A percentile compares a stretch with the other conserved stretches of the same genome.
phyloP scores from a whole-genome alignment of 2,113 vertebrate species.

The Narcine bancroftii region DNA sequence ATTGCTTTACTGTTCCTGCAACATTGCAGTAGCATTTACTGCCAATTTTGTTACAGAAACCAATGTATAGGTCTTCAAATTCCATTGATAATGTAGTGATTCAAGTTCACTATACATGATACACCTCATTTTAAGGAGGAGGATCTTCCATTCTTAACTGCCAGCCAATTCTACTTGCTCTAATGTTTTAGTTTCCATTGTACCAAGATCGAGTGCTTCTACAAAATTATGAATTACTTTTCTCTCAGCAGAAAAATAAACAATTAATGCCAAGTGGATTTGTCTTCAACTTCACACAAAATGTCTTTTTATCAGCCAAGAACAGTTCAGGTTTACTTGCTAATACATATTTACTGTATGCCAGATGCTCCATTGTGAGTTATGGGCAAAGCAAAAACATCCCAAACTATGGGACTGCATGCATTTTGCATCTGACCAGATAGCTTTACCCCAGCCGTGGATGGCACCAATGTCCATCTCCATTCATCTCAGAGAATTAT shows the following conservation, averaged over 20 bases:
- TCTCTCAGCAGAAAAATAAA: neutral
- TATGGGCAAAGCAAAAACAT: too few relatives aligned
- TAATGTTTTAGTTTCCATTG: neutral
- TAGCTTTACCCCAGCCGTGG: too few relatives aligned
- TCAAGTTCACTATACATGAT: too few relatives aligned
- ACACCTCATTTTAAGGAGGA: neutral
- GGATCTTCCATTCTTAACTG: neutral
- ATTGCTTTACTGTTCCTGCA: neutral
- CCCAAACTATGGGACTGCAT: too few relatives aligned
- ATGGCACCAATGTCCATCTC: too few relatives aligned
- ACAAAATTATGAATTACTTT: neutral
- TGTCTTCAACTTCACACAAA: slow-evolving; percentile 1
- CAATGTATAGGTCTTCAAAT: neutral
- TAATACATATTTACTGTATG: too few relatives aligned
- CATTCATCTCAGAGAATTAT: too few relatives aligned
- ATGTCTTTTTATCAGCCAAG: neutral
- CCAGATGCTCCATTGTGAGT: too few relatives aligned
- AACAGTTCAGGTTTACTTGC: neutral
- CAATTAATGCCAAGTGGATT: neutral
- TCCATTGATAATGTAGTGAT: neutral
- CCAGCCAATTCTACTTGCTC: neutral
- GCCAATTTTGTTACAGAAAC: neutral
- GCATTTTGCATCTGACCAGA: too few relatives aligned
- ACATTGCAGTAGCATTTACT: neutral
- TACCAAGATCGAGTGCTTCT: neutral